Percentiles rank a stretch among this genome's conserved stretches.
phyloP scores from a whole-genome alignment of 2,888 invertebrate genomes.

The Zootermopsis nevadensis region DNA sequence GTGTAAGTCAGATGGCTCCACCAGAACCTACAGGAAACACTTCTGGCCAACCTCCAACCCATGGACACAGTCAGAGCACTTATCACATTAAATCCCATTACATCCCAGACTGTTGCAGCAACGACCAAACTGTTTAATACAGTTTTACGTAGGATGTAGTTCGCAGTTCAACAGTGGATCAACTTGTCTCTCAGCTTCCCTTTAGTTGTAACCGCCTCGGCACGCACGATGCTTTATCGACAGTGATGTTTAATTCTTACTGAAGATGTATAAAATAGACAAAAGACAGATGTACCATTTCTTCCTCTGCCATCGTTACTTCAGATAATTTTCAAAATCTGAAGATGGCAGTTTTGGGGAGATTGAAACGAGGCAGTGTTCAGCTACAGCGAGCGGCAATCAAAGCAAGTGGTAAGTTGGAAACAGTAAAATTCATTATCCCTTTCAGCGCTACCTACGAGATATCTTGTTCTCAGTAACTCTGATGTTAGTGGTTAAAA shows the following conservation, averaged over 20 bases:
- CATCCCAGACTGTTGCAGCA: background rate
- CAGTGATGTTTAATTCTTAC: background rate
- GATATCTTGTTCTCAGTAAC: too few species aligned
- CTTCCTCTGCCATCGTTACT: background rate
- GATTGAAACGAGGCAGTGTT: slow-evolving; percentile 65
- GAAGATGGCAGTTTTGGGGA: slow-evolving; percentile 46
- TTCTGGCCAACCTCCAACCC: slow-evolving; percentile 26
- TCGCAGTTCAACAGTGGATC: background rate
- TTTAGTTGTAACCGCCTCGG: background rate
- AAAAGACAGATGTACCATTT: too few species aligned
- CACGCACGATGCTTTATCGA: background rate
- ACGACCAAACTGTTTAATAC: slow-evolving; percentile 3
- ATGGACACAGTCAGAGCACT: slow-evolving; percentile 27
- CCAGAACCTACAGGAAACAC: background rate
- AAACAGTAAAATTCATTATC: too few species aligned
- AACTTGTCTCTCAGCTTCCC: background rate
- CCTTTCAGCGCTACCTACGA: too few species aligned
- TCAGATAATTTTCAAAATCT: too few species aligned
- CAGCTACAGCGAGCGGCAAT: slow-evolving; percentile 67
- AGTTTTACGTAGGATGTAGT: background rate
- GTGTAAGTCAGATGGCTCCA: too few species aligned
- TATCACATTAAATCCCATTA: slow-evolving; percentile 38
- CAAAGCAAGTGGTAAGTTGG: slow-evolving; percentile 66
- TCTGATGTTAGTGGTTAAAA: too few species aligned
- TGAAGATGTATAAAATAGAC: too few species aligned